These are phyloP conservation scores for Tyrannus savana DNA, from an alignment of 2,113 vertebrate genomes.

Conservation along the genomic window DNA sequence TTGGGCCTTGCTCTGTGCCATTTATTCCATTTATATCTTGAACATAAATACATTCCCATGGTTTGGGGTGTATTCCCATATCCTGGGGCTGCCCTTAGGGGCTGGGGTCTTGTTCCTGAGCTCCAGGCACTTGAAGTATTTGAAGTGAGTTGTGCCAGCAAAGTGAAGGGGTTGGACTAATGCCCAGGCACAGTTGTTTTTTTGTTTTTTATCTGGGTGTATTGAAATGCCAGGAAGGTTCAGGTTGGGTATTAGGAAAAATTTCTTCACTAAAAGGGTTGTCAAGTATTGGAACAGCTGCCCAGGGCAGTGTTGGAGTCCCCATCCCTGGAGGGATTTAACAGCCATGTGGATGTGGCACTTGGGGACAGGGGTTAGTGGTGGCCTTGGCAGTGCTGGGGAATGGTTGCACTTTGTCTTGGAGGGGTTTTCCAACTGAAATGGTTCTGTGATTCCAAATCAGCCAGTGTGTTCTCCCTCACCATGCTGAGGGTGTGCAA, in stretches of 20 bases:
- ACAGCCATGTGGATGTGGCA: neutral
- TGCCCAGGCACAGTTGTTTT: neutral
- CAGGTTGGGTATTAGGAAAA: neutral
- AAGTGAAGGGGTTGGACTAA: neutral
- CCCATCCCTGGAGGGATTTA: neutral
- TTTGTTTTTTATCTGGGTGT: neutral
- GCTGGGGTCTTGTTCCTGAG: neutral
- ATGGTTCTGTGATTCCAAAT: neutral
- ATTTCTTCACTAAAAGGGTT: neutral
- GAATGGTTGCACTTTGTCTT: neutral
- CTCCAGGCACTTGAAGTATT: neutral
- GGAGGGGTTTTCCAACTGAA: neutral
- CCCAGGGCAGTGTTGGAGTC: neutral
- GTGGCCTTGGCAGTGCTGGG: neutral
- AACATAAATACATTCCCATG: accelerated
- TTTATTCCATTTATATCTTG: neutral
- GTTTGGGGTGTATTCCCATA: accelerated
- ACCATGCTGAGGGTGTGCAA: accelerated
- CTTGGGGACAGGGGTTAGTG: neutral
- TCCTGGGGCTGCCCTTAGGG: neutral
- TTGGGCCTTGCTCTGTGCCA: too few species aligned
- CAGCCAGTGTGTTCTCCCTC: accelerated
- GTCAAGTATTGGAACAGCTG: neutral
- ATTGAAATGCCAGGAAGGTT: neutral
- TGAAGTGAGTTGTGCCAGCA: neutral